phyloP scores from a whole-genome alignment of 2,888 invertebrate genomes.

The Copidosoma aretas region DNA sequence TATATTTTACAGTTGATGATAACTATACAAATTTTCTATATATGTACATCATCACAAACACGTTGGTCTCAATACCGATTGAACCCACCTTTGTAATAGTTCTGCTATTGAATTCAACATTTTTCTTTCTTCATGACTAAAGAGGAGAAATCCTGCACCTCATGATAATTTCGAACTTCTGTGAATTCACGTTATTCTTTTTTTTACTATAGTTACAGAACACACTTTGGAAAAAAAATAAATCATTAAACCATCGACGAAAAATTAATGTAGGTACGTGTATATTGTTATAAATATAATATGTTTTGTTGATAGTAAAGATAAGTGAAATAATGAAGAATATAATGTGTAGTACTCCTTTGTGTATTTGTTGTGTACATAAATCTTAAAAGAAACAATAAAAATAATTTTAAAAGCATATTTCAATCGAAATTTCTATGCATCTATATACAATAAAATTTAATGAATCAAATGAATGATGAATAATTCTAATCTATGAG shows the following conservation, averaged over 20 bases:
- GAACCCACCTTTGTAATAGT: slow-evolving; percentile 8
- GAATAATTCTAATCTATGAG: too few species aligned
- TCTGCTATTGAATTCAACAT: slow-evolving; percentile 21
- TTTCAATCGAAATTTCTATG: too few species aligned
- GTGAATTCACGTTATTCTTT: slow-evolving; percentile 1
- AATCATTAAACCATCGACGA: slow-evolving; percentile 41
- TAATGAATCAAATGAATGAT: too few species aligned
- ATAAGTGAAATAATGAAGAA: slow-evolving; percentile 60
- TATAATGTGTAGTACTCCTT: slow-evolving; percentile 54
- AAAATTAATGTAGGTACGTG: slow-evolving; percentile 55
- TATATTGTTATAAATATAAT: slow-evolving; percentile 62
- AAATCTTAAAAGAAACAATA: too few species aligned
- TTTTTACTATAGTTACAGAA: slow-evolving; percentile 17
- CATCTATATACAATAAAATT: too few species aligned
- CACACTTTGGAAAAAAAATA: slow-evolving; percentile 22
- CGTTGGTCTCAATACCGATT: too few species aligned
- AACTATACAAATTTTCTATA: slow-evolving; percentile 13
- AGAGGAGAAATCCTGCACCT: too few species aligned
- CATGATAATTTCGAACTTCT: too few species aligned
- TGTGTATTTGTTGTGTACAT: not conserved
- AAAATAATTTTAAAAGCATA: too few species aligned
- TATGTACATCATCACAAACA: too few species aligned
- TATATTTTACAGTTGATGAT: slow-evolving; percentile 34
- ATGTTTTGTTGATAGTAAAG: slow-evolving; percentile 57
- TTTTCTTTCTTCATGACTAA: not conserved